Base-by-base conservation (phyloP, 2,113 vertebrate species). In the Grallaria varia region DNA sequence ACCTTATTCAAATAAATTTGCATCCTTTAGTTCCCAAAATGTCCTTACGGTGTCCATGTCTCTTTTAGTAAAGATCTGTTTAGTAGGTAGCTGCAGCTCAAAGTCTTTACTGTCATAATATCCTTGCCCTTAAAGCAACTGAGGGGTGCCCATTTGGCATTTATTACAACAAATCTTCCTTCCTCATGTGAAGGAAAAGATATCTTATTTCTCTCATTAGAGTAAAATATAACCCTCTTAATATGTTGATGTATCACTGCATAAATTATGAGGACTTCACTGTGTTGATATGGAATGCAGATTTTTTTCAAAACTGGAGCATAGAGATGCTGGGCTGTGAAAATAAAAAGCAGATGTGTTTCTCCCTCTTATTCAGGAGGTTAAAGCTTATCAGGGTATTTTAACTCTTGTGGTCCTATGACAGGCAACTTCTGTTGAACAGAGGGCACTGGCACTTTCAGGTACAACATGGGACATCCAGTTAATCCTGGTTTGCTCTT, bases 291-390 rank as follows among this genome's bases (percentile, higher is more conserved):
- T 52, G 94, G 96, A 98, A 97, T 45, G 93, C 93, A 97, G 97
- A 97, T 97, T 97, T 95, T 95, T 52, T 94, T 98, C 95, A 98
- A 96, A 97, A 84, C 91, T 19, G 64, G 88, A 97, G 95, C 53
- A 56, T 85, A 50, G 68, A 96, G 96, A 96, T 58, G 78, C 76
- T 3, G 87, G 97, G 96, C 92, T 94, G 64, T 15, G 83, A 95
- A 98, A 98, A 98, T 98, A 96, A 97, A 97, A 98, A 98, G 97
- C 98, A 98, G 98, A 98, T 98, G 98, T 98, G 87, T 94, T 93
- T 94, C 90, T 52, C 58, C 35, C 24, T 86, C 37, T 90, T n/a
- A 62, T 80, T 89, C 66, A 59, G 75, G 73, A 96, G 87, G 82
- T 56, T 91, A 82, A 75, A 95, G 53, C 79, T 95, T 96, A 95